Conservation (phyloP, 2,888 invertebrate genomes). For the Malthinus flaveolus region DNA sequence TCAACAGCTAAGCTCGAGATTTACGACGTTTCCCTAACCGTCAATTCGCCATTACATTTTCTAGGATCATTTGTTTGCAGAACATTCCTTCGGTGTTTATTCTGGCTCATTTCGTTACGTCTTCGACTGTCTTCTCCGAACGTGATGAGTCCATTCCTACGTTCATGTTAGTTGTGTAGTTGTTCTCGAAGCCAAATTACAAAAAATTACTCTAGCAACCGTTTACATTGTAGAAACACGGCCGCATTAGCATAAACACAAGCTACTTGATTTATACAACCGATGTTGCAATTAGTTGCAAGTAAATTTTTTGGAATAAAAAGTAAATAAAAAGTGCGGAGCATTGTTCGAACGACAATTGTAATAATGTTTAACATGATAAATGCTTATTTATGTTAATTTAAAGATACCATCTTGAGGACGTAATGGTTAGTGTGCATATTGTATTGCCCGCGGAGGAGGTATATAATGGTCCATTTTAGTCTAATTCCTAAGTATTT, state of each 20-base stretch:
- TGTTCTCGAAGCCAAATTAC: too few species aligned
- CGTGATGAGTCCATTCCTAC: too few species aligned
- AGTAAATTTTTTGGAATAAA: slow-evolving; percentile 19
- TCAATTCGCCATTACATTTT: too few species aligned
- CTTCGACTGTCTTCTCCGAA: too few species aligned
- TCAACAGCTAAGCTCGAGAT: too few species aligned
- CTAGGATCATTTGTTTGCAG: too few species aligned
- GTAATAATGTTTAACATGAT: slow-evolving; percentile 30
- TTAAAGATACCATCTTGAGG: slow-evolving; percentile 23
- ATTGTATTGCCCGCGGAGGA: slow-evolving; percentile 17
- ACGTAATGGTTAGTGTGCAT: slow-evolving; percentile 24
- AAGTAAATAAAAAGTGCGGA: background rate
- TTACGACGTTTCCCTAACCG: too few species aligned
- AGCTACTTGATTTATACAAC: slow-evolving; percentile 18
- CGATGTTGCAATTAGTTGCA: slow-evolving; percentile 25
- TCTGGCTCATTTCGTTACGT: too few species aligned
- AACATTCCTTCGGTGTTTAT: too few species aligned
- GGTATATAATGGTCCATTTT: slow-evolving; percentile 26
- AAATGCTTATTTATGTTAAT: slow-evolving; percentile 31
- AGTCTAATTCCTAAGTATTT: slow-evolving; percentile 24
- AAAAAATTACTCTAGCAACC: too few species aligned
- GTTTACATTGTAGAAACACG: too few species aligned
- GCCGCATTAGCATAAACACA: background rate
- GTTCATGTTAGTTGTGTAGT: too few species aligned
- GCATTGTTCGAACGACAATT: slow-evolving; percentile 29